phyloP scores from a whole-genome alignment of 2,113 vertebrate species.

The Danio rerio region DNA sequence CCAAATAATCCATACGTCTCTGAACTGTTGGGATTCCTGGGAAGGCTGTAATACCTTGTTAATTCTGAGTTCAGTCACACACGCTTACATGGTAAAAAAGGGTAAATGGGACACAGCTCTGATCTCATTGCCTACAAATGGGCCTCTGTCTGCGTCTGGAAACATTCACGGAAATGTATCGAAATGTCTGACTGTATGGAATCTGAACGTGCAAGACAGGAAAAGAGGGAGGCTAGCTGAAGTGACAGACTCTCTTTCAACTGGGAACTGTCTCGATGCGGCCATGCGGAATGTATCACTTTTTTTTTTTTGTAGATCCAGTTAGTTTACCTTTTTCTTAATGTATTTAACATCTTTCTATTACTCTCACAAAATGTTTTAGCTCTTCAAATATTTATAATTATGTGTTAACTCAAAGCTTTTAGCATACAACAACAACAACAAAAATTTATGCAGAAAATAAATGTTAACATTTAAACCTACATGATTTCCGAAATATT shows the following conservation, averaged over 20 bases:
- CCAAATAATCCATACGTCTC: constrained; percentile 38
- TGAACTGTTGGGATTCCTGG: neutral
- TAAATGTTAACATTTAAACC: too few relatives aligned
- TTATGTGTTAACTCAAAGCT: neutral
- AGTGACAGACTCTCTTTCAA: constrained; percentile 52
- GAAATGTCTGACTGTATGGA: constrained; percentile 54
- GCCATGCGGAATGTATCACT: neutral
- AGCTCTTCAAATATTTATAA: neutral
- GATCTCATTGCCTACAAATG: constrained; percentile 53
- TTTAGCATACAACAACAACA: too few relatives aligned
- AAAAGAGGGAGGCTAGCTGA: constrained; percentile 51
- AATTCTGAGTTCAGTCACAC: constrained; percentile 20
- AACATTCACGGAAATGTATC: constrained; percentile 51
- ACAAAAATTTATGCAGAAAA: too few relatives aligned
- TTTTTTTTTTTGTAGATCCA: neutral
- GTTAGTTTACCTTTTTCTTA: neutral
- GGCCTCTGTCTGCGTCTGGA: constrained; percentile 51
- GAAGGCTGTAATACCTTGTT: constrained; percentile 1
- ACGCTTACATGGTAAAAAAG: neutral
- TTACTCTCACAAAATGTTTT: neutral
- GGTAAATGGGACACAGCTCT: constrained; percentile 21
- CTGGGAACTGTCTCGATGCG: constrained; percentile 5
- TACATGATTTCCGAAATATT: too few relatives aligned
- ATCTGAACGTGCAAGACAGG: constrained; percentile 48
- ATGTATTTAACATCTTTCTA: neutral